Evolutionary conservation across 2,797 vertebrate genomes (phyloP).

Genomic region (Mus caroli): DNA sequence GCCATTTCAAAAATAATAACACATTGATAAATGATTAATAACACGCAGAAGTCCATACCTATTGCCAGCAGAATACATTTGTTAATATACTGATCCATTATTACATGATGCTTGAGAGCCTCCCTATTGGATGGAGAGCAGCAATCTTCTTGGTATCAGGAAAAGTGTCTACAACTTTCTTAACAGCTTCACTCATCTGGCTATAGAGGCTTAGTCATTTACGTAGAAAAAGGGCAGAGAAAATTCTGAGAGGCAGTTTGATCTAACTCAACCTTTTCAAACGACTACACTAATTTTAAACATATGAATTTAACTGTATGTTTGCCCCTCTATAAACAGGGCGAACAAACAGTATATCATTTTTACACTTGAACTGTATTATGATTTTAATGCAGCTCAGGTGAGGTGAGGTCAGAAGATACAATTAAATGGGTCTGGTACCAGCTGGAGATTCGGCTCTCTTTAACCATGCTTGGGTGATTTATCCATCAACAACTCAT

Average conservation of each 20-base stretch:
- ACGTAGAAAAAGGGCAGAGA: conserved; percentile 85
- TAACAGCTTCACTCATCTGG: conserved; percentile 65
- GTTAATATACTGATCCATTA: conserved; percentile 38
- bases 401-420: conserved; percentile 98
- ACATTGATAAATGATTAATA: neutral
- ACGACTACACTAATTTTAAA: conserved; percentile 89
- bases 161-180: conserved; percentile 66
- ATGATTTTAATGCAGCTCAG: conserved; percentile 99
- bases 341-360: conserved; percentile 99
- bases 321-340: conserved; percentile 96
- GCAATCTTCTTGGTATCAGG: neutral
- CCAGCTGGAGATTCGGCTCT: conserved; percentile 97
- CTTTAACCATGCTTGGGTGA: conserved; percentile 99
- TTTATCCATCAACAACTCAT: conserved; percentile 99
- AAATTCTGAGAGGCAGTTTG: conserved; percentile 84
- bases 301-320: conserved; percentile 93
- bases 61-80: neutral
- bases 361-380: conserved; percentile 99
- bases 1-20: neutral
- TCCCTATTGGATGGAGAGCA: neutral
- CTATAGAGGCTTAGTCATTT: conserved; percentile 69
- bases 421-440: conserved; percentile 98
- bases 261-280: conserved; percentile 90
- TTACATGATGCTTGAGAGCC: conserved; percentile 63
- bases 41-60: neutral